Percentiles rank a stretch among this genome's conserved stretches.
Conservation (phyloP, 2,888 invertebrate genomes). For the Perizoma flavofasciatum region DNA sequence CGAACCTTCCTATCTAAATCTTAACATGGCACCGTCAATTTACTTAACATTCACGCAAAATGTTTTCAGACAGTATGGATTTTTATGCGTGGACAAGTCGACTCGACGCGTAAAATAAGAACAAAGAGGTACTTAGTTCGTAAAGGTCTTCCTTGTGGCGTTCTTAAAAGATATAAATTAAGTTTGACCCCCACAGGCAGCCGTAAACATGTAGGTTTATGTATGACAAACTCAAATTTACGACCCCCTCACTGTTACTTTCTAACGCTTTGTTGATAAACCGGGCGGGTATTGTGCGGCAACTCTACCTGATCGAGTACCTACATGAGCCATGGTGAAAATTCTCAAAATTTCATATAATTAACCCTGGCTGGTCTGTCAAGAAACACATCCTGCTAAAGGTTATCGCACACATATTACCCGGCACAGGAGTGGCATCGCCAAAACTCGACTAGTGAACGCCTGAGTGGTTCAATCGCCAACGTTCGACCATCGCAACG, state of each 20-base stretch:
- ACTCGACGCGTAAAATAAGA: constrained; percentile 45
- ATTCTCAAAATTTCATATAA: too few species aligned
- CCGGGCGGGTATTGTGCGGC: too few species aligned
- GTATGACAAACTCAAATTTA: constrained; percentile 62
- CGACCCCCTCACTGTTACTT: constrained; percentile 40
- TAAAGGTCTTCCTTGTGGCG: constrained; percentile 37
- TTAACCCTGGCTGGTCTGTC: too few species aligned
- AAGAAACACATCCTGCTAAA: too few species aligned
- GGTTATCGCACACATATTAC: too few species aligned
- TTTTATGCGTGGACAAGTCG: constrained; percentile 52
- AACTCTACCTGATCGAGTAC: too few species aligned
- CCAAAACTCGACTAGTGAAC: too few species aligned
- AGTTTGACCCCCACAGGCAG: constrained; percentile 60
- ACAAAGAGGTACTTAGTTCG: constrained; percentile 42
- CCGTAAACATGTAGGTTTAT: constrained; percentile 68
- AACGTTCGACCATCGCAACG: too few species aligned
- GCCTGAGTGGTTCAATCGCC: too few species aligned
- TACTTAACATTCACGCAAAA: constrained; percentile 41
- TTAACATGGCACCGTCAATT: constrained; percentile 46
- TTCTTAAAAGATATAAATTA: constrained; percentile 54
- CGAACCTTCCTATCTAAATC: constrained; percentile 44
- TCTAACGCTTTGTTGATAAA: constrained; percentile 32
- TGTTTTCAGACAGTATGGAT: constrained; percentile 45
- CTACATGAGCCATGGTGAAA: too few species aligned
- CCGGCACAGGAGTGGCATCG: too few species aligned